Evolutionary conservation across 2,113 vertebrate genomes (phyloP), one percentile per base, ranked within the genome.

Genomic region (Callocephalon fimbriatum): DNA sequence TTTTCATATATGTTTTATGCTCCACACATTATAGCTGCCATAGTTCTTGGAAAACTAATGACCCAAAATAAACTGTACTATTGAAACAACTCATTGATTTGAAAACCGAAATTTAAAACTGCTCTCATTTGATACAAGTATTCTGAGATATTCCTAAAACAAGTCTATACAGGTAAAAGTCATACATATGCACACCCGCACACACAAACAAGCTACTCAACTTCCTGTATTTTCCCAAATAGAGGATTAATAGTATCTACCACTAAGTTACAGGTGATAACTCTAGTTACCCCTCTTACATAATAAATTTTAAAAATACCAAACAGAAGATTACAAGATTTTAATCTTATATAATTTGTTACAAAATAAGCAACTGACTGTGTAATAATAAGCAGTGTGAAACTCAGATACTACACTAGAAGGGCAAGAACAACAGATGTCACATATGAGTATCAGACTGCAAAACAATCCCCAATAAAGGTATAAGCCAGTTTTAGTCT

Each of bases 151-250:
- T 20, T 59, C 62, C 71, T 67, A 45, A 71, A 90, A 48, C 17
- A 78, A 63, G 15, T 15, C 62, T 61, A 35, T 15, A 29, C 23
- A 56, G 9, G 26, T 32, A 59, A 45, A 16, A 7, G 53, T 48
- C 53, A 27, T 3, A 8, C 0, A 0, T 8, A 21, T 21, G 12
- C 21, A 66, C 15, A 48, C 27, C 38, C 10, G 31, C 5, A 35
- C 15, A 72, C 14, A 32, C 20, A 22, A 70, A 70, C 22, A 47
- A 83, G 16, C 50, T 35, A 71, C 13, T 86, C 14, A 5, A 63
- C 14, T 63, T 50, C 26, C 54, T 74, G 6, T 40, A 22, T 63
- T 83, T 59, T 93, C 63, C 44, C 67, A 77, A 65, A 62, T 3
- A 61, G 32, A 72, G 23, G 13, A 87, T 61, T 80, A 68, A 7